Conservation (phyloP, 2,888 invertebrate species). For the Eurytoma adleriae region DNA sequence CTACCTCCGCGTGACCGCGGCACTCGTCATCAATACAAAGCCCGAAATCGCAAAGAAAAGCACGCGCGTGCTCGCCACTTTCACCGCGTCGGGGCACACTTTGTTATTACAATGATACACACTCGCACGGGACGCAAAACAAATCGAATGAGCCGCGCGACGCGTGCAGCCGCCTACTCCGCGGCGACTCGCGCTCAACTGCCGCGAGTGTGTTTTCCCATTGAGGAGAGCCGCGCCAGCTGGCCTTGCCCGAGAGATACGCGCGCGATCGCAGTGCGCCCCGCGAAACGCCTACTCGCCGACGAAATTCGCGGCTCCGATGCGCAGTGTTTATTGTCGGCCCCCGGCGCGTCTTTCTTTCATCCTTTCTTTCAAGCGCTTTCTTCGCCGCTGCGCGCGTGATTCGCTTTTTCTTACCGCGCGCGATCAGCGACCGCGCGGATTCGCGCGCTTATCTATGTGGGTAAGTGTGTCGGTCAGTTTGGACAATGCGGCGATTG, state of each 20-base stretch:
- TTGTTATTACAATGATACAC: not conserved
- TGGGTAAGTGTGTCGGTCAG: not conserved
- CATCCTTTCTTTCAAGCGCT: not conserved
- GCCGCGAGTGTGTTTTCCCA: constrained; percentile 29
- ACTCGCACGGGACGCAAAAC: not conserved
- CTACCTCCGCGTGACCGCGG: too few species aligned
- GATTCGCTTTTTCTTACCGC: not conserved
- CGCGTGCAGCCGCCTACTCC: constrained; percentile 1
- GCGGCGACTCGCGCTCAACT: constrained; percentile 37
- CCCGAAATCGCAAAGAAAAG: not conserved
- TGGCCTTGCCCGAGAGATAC: constrained; percentile 44
- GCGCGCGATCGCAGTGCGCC: constrained; percentile 5
- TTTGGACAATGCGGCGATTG: not conserved
- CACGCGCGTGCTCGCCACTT: not conserved
- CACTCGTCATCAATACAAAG: not conserved
- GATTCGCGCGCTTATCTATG: not conserved
- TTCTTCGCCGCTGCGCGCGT: constrained; percentile 6
- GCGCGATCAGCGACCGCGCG: not conserved
- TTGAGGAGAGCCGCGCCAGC: constrained; percentile 45
- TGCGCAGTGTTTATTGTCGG: not conserved
- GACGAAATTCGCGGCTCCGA: not conserved
- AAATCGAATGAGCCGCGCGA: not conserved
- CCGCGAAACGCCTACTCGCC: constrained; percentile 30
- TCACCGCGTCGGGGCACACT: not conserved
- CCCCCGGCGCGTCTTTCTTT: not conserved